A percentile compares a stretch with the other conserved stretches of the same genome.
Evolutionary conservation across 1,140 invertebrate genomes (phyloP).

Genomic region (Drosophila tropicalis): DNA sequence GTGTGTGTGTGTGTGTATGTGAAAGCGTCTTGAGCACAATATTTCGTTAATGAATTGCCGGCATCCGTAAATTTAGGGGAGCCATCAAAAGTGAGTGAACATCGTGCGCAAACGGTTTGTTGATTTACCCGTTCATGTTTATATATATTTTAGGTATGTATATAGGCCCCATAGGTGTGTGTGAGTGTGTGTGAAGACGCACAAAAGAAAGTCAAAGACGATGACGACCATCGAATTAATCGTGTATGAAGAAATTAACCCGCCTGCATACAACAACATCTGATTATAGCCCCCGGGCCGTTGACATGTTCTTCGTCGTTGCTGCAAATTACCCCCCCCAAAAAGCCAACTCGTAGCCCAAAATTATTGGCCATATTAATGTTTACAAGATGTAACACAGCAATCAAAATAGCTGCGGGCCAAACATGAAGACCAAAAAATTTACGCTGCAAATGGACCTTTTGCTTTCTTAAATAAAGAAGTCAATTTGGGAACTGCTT

Average conservation of each 20-base stretch:
- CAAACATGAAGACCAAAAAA: slow-evolving; percentile 49
- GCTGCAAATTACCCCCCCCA: slow-evolving; percentile 38
- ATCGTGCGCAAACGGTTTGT: slow-evolving; percentile 70
- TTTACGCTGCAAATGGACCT: slow-evolving; percentile 31
- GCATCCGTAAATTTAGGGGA: slow-evolving; percentile 9
- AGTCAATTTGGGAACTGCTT: slow-evolving; percentile 35
- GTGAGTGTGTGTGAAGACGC: slow-evolving; percentile 2
- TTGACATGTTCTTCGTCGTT: slow-evolving; percentile 66
- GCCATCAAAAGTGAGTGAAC: slow-evolving; percentile 48
- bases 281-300: slow-evolving; percentile 65
- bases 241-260: slow-evolving; percentile 71
- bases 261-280: slow-evolving; percentile 30
- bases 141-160: not conserved
- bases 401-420: slow-evolving; percentile 75
- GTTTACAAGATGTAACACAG: slow-evolving; percentile 77
- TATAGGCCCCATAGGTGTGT: not conserved
- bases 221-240: slow-evolving; percentile 13
- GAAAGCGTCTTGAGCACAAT: slow-evolving; percentile 24
- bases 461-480: slow-evolving; percentile 11
- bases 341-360: slow-evolving; percentile 6
- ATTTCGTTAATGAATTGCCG: slow-evolving; percentile 26
- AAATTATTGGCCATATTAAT: slow-evolving; percentile 75
- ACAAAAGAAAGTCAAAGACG: slow-evolving; percentile 63
- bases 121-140: slow-evolving; percentile 56
- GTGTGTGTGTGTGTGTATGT: slow-evolving; percentile 17